Evolutionary conservation across 2,113 vertebrate genomes (phyloP), one percentile per base, ranked within the genome.

Genomic region (Odontophorus gujanensis): DNA sequence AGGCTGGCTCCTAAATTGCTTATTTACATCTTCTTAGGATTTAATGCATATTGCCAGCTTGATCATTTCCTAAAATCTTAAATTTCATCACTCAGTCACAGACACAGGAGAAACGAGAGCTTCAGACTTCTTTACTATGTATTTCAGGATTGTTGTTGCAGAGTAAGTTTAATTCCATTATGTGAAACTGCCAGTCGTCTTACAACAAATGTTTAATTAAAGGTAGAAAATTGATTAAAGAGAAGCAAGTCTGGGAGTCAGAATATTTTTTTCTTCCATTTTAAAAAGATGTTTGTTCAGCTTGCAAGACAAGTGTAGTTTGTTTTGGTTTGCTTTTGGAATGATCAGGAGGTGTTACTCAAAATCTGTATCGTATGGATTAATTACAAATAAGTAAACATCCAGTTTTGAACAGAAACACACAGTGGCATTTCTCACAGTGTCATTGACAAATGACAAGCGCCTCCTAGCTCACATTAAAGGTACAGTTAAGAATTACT

Each of bases 401-500:
- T 16, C 7, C 38, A 73, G 42, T 80, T 91, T 87, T 83, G 92
- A 92, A 81, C 57, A 88, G 32, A 40, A 85, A 20, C 24, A 59
- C 12, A 67, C 83, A 88, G 32, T 80, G 82, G 6, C 48, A 90
- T 93, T 93, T 85, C 79, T 85, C 40, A 81, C 61, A 66, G 50
- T 72, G 48, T 90, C 82, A 95, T 92, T 75, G 69, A 69, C 24
- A 83, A 95, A 86, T 57, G 76, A 88, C 26, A 90, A 93, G 40
- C 55, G 85, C 19, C 40, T 94, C 62, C 66, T 42, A 90, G 32
- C 45, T 90, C 24, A 43, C 25, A 85, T 91, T 74, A 91, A 85
- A 94, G 40, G 74, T 32, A 77, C 81, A 28, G 74, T 78, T 81
- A 86, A 83, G 94, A 91, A 90, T 88, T 80, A 16, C 24, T 71